Percentiles rank a stretch among this genome's conserved stretches.
Evolutionary conservation across 2,797 vertebrate species (phyloP).

Genomic region (Paratrypauchen microcephalus): DNA sequence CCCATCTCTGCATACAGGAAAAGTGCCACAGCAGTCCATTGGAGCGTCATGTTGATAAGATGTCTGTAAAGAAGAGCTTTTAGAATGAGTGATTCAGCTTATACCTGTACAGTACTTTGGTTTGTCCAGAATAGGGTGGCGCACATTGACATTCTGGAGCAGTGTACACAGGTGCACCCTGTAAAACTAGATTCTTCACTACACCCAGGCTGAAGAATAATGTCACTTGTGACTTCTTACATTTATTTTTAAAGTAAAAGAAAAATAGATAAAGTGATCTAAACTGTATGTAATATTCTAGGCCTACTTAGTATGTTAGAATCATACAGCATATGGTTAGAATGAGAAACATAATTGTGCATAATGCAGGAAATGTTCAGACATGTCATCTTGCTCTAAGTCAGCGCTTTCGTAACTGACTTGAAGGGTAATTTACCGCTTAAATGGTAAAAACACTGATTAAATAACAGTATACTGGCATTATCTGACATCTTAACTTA

Average conservation of each 20-base stretch:
- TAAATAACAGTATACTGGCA: neutral
- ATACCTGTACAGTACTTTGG: too few species aligned
- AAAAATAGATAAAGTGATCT: too few species aligned
- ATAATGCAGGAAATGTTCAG: neutral
- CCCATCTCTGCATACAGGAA: constrained; percentile 87
- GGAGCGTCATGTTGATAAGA: constrained; percentile 80
- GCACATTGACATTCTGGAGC: too few species aligned
- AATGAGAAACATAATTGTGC: neutral
- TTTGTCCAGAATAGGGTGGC: neutral
- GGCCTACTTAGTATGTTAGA: neutral
- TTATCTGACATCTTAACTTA: neutral
- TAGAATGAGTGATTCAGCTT: neutral
- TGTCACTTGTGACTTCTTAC: neutral
- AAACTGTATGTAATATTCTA: too few species aligned
- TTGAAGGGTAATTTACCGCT: neutral
- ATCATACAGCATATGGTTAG: neutral
- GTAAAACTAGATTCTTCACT: constrained; percentile 1
- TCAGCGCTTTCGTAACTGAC: neutral
- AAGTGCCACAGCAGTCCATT: constrained; percentile 85
- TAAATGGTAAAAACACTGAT: neutral
- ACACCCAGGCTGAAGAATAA: neutral
- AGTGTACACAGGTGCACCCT: neutral
- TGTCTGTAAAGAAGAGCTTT: neutral
- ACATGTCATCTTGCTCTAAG: neutral
- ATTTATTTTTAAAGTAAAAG: too few species aligned